These are phyloP conservation scores for Andricus quercusramuli DNA, from an alignment of 2,888 invertebrate species.

Conservation along the genomic window DNA sequence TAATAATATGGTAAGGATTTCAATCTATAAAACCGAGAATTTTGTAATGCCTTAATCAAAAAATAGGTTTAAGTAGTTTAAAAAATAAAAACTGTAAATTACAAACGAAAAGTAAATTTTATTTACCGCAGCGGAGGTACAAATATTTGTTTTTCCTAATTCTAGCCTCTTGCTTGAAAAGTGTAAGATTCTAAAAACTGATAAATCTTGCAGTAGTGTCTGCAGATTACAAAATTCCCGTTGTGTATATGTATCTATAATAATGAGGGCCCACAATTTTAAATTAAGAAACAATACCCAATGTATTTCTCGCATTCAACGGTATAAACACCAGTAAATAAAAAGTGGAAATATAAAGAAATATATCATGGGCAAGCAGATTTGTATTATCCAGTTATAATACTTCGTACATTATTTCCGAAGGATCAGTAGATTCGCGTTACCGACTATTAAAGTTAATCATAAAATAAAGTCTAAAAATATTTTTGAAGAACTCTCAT, in stretches of 20 bases:
- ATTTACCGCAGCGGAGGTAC: slow-evolving; percentile 11
- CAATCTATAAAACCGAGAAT: too few species aligned
- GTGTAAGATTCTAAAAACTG: background rate
- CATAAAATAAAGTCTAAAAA: background rate
- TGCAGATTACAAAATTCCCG: background rate
- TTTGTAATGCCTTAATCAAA: too few species aligned
- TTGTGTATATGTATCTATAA: background rate
- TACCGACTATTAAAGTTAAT: slow-evolving; percentile 6
- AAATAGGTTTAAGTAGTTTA: background rate
- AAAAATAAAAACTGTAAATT: background rate
- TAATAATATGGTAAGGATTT: too few species aligned
- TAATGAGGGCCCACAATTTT: background rate
- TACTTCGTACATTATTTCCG: slow-evolving; percentile 22
- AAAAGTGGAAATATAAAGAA: background rate
- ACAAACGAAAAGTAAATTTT: slow-evolving; percentile 15
- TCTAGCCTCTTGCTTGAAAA: background rate
- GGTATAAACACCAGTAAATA: slow-evolving; percentile 5
- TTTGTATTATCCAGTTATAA: slow-evolving; percentile 24
- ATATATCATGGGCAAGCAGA: slow-evolving; percentile 1
- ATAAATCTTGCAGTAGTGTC: background rate
- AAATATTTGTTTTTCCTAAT: background rate
- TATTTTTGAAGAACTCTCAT: slow-evolving; percentile 14
- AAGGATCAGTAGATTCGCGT: slow-evolving; percentile 3
- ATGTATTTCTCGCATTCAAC: slow-evolving; percentile 3
- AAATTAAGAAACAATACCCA: background rate